Conservation (phyloP, 2,888 invertebrate species). For the Tachystola acroxantha region DNA sequence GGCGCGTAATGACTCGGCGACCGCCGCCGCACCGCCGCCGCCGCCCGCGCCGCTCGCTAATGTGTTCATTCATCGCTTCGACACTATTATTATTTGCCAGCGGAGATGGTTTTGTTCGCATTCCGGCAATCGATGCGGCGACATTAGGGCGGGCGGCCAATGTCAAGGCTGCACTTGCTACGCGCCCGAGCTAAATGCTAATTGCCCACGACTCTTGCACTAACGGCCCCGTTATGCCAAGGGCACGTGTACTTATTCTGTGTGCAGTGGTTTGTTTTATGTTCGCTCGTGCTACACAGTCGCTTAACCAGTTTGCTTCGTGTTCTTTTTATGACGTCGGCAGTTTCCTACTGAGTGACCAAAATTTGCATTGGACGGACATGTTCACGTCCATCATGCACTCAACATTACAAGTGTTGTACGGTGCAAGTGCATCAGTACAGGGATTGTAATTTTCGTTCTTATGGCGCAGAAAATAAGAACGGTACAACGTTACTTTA, state of each 20-base stretch:
- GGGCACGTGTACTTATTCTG: slow-evolving; percentile 7
- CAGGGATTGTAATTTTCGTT: too few species aligned
- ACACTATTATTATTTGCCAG: slow-evolving; percentile 64
- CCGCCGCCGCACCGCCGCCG: slow-evolving; percentile 41
- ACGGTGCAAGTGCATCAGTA: too few species aligned
- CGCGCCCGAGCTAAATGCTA: slow-evolving; percentile 36
- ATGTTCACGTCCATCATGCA: too few species aligned
- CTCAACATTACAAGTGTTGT: too few species aligned
- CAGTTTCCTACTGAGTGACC: too few species aligned
- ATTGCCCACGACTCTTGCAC: slow-evolving; percentile 28
- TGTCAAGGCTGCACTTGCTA: slow-evolving; percentile 74
- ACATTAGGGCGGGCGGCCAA: slow-evolving; percentile 67
- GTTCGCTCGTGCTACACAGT: background rate
- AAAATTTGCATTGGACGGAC: too few species aligned
- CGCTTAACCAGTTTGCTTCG: too few species aligned
- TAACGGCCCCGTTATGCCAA: slow-evolving; percentile 46
- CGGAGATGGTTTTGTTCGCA: slow-evolving; percentile 69
- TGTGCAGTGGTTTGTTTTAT: background rate
- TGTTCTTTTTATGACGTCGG: too few species aligned
- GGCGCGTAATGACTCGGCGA: slow-evolving; percentile 73
- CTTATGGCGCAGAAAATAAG: too few species aligned
- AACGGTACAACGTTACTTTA: too few species aligned
- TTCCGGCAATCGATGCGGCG: slow-evolving; percentile 62
- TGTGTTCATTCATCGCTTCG: slow-evolving; percentile 72
- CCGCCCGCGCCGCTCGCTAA: slow-evolving; percentile 61